Evolutionary conservation across 2,113 vertebrate species (phyloP).

Genomic region (Seriola dumerili): DNA sequence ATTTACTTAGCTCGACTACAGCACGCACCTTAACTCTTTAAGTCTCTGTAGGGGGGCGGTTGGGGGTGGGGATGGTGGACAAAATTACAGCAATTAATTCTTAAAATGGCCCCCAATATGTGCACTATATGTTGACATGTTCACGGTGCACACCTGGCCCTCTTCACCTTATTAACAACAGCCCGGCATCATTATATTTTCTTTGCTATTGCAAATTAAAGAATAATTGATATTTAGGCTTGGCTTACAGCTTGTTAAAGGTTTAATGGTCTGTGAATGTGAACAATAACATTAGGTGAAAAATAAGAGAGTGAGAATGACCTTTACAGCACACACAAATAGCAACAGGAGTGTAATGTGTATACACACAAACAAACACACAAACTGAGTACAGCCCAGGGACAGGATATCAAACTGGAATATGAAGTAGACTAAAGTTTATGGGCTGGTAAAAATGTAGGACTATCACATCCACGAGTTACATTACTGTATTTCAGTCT

Average conservation of each 20-base stretch:
- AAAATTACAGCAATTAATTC: constrained; percentile 78
- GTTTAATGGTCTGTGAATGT: constrained; percentile 77
- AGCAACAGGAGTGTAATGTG: constrained; percentile 18
- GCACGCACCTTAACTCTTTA: constrained; percentile 76
- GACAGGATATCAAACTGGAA: neutral
- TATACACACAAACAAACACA: constrained; percentile 50
- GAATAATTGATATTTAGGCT: constrained; percentile 68
- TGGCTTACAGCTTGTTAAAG: constrained; percentile 67
- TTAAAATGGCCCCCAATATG: constrained; percentile 50
- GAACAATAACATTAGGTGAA: constrained; percentile 66
- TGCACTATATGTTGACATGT: constrained; percentile 30
- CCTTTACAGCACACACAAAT: constrained; percentile 52
- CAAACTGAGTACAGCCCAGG: neutral
- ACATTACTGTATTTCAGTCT: constrained; percentile 31
- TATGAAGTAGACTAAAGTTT: neutral
- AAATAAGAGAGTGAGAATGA: constrained; percentile 62
- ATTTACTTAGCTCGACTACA: constrained; percentile 82
- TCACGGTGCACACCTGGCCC: constrained; percentile 63
- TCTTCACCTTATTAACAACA: constrained; percentile 57
- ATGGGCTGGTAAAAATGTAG: constrained; percentile 11
- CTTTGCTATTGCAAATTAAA: constrained; percentile 56
- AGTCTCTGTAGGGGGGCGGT: constrained; percentile 66
- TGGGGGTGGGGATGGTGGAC: constrained; percentile 33
- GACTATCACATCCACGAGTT: neutral
- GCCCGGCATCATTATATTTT: constrained; percentile 31